Evolutionary conservation across 2,797 vertebrate genomes (phyloP), one percentile per base, ranked within the genome.

Genomic region (Sebastes steindachneri): DNA sequence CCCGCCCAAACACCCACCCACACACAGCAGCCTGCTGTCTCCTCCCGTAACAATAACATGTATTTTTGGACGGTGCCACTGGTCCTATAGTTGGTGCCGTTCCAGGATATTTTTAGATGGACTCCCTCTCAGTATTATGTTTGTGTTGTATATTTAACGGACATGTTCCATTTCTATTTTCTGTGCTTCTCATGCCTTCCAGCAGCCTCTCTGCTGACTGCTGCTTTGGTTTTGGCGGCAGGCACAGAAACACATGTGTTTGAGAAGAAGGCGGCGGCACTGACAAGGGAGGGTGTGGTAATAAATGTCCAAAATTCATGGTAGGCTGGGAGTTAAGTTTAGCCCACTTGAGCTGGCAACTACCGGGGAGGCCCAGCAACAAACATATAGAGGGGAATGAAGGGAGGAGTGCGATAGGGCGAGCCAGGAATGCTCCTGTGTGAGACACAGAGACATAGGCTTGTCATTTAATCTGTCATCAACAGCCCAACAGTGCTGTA

Each of bases 261-360:
- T 72, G 82, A 84, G 82, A 74, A 82, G 75, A 59, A 81, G 87
- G 85, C 74, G 59, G 83, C 28, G 33, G 83, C 82, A 75, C 82
- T 84, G 88, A 88, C 89, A 91, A 87, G 91, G 79, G 88, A 86
- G 87, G 88, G 91, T 92, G 88, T 84, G 88, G 78, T 90, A 92
- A 93, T 91, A 94, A 95, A 94, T 78, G 83, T 84, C 64, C 84
- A 84, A 92, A 92, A 93, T 86, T 88, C 63, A 83, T 77, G 82
- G 85, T 60, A 89, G 90, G 76, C 89, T 82, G 88, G 68, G 77
- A 93, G 87, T 90, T 96, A 95, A 94, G 92, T 95, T 95, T 93
- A 96, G 93, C 80, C 83, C 62, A 68, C 80, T 89, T 83, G 75
- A 89, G 91, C 90, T 93, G 84, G 89, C 78, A 86, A 77, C 88